Percentiles rank a stretch among this genome's conserved stretches.
These are phyloP conservation scores for Iguana delicatissima DNA, from an alignment of 2,797 vertebrate genomes.

Conservation along the genomic window DNA sequence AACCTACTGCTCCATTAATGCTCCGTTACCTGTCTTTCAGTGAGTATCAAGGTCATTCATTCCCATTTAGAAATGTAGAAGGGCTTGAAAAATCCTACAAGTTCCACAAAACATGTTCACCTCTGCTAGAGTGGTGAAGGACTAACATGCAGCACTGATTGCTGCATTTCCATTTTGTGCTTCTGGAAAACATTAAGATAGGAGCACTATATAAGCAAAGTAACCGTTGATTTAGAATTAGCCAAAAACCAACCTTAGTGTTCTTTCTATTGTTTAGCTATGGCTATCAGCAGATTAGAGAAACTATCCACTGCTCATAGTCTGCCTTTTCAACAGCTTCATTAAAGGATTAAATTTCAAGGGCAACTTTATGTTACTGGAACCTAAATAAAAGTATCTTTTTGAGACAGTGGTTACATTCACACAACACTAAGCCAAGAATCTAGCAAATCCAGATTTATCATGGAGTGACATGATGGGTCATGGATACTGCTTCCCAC, in stretches of 20 bases:
- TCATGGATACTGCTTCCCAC: not conserved
- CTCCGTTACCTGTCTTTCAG: slow-evolving; percentile 32
- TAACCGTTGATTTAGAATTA: not conserved
- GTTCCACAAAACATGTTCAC: slow-evolving; percentile 20
- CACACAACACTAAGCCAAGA: too few species aligned
- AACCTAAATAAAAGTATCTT: not conserved
- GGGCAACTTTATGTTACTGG: not conserved
- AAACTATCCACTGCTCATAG: not conserved
- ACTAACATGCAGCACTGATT: slow-evolving; percentile 2
- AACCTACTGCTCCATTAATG: slow-evolving; percentile 45
- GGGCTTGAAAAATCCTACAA: slow-evolving; percentile 13
- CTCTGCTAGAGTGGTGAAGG: not conserved
- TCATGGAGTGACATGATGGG: too few species aligned
- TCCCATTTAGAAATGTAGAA: slow-evolving; percentile 24
- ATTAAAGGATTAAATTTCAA: not conserved
- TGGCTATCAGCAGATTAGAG: not conserved
- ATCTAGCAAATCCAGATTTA: too few species aligned
- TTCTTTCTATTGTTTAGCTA: not conserved
- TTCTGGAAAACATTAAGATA: not conserved
- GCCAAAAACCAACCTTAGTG: not conserved
- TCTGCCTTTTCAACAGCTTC: not conserved
- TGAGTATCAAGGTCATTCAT: slow-evolving; percentile 1
- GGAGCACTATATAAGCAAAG: not conserved
- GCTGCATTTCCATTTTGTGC: slow-evolving; percentile 11
- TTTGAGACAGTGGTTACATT: not conserved